These are phyloP conservation scores for Archaeoteleia sp. DNA, from an alignment of 2,888 invertebrate genomes.

Conservation along the genomic window DNA sequence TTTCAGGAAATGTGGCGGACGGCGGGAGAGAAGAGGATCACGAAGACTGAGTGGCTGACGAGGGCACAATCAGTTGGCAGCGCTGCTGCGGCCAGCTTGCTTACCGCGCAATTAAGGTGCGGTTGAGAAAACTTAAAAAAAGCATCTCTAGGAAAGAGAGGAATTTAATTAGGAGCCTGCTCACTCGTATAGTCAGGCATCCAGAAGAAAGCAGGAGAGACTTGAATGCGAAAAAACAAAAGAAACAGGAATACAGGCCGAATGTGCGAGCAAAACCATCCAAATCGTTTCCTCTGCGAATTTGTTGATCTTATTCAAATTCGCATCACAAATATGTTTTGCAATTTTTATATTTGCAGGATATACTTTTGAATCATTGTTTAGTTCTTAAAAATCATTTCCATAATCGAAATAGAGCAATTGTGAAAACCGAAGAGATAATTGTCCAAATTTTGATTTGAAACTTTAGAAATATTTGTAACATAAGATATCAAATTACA, in stretches of 20 bases:
- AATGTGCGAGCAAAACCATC: conserved; percentile 7
- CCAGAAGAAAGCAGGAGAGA: conserved; percentile 64
- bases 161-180: conserved; percentile 72
- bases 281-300: no score
- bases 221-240: conserved; percentile 45
- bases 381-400: no score
- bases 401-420: no score
- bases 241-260: conserved; percentile 20
- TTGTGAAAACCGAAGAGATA: no score
- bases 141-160: conserved; percentile 68
- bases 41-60: conserved; percentile 48
- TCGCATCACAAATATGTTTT: no score
- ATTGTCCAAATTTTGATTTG: no score
- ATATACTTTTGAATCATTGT: no score
- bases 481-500: no score
- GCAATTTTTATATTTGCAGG: no score
- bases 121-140: conserved; percentile 70
- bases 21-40: conserved; percentile 46
- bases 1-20: conserved; percentile 45
- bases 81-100: conserved; percentile 58
- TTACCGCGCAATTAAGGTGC: conserved; percentile 71
- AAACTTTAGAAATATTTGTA: no score
- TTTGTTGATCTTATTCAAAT: no score
- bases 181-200: conserved; percentile 68
- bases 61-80: conserved; percentile 46